A percentile compares a stretch with the other conserved stretches of the same genome.
Conservation (phyloP, 2,797 vertebrate genomes). For the Tachyglossus aculeatus region DNA sequence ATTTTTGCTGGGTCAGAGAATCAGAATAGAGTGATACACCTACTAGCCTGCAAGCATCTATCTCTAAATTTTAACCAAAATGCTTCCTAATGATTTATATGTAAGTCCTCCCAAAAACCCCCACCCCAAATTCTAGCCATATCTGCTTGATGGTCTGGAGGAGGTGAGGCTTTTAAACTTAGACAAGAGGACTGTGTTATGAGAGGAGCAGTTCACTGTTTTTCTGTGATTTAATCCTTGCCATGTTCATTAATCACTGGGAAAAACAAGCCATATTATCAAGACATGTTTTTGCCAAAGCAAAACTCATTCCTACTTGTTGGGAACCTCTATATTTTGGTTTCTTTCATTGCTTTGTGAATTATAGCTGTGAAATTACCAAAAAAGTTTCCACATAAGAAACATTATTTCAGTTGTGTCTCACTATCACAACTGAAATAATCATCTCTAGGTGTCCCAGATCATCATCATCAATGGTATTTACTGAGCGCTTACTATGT, state of each 20-base stretch:
- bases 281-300: background rate
- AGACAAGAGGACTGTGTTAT: background rate
- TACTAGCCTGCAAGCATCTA: constrained; percentile 60
- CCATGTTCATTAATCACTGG: background rate
- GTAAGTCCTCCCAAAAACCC: constrained; percentile 50
- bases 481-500: no score
- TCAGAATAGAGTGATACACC: constrained; percentile 73
- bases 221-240: background rate
- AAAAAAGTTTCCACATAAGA: no score
- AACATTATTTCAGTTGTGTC: no score
- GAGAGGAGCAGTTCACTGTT: background rate
- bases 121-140: constrained; percentile 22
- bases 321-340: no score
- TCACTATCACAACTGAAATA: no score
- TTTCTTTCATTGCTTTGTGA: no score
- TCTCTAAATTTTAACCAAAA: constrained; percentile 61
- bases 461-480: no score
- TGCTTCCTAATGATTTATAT: constrained; percentile 62
- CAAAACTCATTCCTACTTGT: background rate
- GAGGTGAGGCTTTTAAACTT: background rate
- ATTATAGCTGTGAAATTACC: no score
- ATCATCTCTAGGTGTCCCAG: no score
- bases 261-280: background rate
- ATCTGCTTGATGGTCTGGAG: constrained; percentile 51
- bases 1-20: constrained; percentile 82